A percentile compares a stretch with the other conserved stretches of the same genome.
Evolutionary conservation across 1,140 invertebrate species (phyloP).

Genomic region (Hylaeus anthracinus): DNA sequence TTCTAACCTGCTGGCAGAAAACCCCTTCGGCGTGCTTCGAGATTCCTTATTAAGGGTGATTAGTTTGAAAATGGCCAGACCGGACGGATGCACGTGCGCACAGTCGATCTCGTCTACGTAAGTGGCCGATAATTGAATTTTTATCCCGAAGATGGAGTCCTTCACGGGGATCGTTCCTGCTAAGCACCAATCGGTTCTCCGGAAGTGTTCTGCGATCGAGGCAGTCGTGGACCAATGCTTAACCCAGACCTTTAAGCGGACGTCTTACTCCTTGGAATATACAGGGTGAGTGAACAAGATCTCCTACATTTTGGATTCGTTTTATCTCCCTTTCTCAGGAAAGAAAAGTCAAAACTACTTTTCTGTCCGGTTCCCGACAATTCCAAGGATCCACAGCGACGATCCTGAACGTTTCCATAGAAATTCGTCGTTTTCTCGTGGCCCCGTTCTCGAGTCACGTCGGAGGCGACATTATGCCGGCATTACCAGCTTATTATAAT

Average conservation of each 20-base stretch:
- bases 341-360: no score
- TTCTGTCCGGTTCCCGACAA: no score
- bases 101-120: constrained; percentile 41
- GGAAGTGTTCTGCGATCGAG: not conserved
- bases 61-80: constrained; percentile 56
- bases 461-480: constrained; percentile 52
- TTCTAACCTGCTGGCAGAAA: constrained; percentile 39
- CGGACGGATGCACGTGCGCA: constrained; percentile 54
- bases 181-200: constrained; percentile 15
- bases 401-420: no score
- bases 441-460: not conserved
- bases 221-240: no score
- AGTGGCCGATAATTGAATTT: constrained; percentile 66
- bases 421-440: not conserved
- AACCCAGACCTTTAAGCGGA: no score
- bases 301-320: no score
- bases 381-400: no score
- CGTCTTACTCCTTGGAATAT: no score
- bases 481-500: constrained; percentile 69
- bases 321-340: no score
- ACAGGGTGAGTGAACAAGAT: no score
- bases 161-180: no score
- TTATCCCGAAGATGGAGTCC: not conserved
- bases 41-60: constrained; percentile 64
- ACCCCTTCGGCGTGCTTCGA: constrained; percentile 32